Base-by-base conservation (phyloP, 2,888 invertebrate genomes). In the Nasonovia ribisnigri region DNA sequence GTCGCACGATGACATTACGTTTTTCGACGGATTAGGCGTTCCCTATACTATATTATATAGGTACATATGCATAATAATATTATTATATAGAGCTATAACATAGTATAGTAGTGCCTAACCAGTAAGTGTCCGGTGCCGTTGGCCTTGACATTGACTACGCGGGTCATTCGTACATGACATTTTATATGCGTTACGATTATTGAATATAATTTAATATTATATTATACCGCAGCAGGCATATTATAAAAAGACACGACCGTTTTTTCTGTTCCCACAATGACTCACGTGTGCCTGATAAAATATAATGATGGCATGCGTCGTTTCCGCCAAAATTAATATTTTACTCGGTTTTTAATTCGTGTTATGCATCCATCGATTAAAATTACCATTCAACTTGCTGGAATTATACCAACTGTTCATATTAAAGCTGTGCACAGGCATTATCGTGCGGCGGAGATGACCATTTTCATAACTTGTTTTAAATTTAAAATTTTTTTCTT, bases 141-240 rank as follows among this genome's bases (percentile, higher is more conserved):
- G 90, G 51, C 90, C 90, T 90, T 90, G 90, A 90, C 90, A 51
- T 90, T 90, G 77, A 77, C n/a, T n/a, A n/a, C 36, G 36, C 20
- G 77, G 51, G 77, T 84, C 48, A 51, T 90, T 77, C 24, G 77
- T 90, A 77, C 67, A 77, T n/a, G 48, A 90, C 36, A 77, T 77
- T 77, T 20, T 29, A 89, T 36, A 36, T 20, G 36, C 77, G 8
- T 77, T 77, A 77, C 77, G 36, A 77, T 36, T 77, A 77, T 77
- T 77, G 77, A 77, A 86, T 86, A 86, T 16, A 46, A 46, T 86
- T 46, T 51, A 88, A 36, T 88, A 51, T 51, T 26, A 77, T 77
- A 77, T 77, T 77, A 36, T 77, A 36, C 77, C 42, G 36, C 36
- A 8, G 36, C 36, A 8, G 36, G 20, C 77, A 36, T 42, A 24